Evolutionary conservation across 2,888 invertebrate species (phyloP), one percentile per base, ranked within the genome.

Genomic region (Philonicus albiceps): DNA sequence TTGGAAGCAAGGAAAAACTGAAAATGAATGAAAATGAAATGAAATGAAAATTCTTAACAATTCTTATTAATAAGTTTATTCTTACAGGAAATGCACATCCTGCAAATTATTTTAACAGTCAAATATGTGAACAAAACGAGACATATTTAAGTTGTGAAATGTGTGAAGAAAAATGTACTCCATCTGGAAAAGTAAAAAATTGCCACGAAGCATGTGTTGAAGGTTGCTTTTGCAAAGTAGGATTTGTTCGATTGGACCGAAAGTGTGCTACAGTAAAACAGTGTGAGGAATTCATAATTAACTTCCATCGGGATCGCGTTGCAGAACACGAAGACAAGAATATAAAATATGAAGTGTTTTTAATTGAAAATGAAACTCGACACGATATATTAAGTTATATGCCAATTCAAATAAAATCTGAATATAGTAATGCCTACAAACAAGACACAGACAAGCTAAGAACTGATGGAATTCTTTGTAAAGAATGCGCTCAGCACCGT

Each of bases 81-180:
- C 7, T 55, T 55, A 7, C 30, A 81, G 83, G 83, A 55, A 31
- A 31, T 34, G 13, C 83, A 8, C 22, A 34, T 85, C 85, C 85
- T 7, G 6, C 43, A 4, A 31, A 7, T 19, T 34, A 64, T 6
- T 5, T 43, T 7, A 86, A 86, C 27, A 86, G 78, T 40, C 22
- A 78, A 40, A 86, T 86, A 64, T 86, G 86, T 30, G 86, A 86
- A 19, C 19, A 55, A 34, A 86, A 86, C 43, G 86, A 86, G 64
- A 30, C 40, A 19, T 86, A 86, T 30, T 27, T 80, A 11, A 86
- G 55, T 22, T 86, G 86, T 27, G 80, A 76, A 75, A 64, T 64
- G 37, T 86, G 86, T 73, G 86, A 86, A 7, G 43, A 55, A n/a
- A 80, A 49, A 72, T 86, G 86, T 40, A 49, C 43, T 13, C n/a